A percentile compares a stretch with the other conserved stretches of the same genome.
phyloP scores from a whole-genome alignment of 2,113 vertebrate species.

The Lampris megalopsis region DNA sequence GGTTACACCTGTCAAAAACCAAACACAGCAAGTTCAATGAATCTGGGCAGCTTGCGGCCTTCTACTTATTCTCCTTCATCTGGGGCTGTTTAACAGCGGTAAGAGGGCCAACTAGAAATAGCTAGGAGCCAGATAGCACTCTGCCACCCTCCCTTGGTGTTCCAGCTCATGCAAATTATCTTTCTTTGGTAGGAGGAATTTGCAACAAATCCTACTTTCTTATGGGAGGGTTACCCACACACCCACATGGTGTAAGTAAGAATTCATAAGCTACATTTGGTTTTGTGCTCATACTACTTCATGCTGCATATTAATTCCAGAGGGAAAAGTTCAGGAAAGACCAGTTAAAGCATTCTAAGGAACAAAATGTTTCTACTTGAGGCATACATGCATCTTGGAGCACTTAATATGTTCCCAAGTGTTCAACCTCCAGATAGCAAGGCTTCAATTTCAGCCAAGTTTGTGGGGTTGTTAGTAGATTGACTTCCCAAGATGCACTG shows the following conservation, averaged over 20 bases:
- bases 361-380: not conserved
- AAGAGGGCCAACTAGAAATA: constrained; percentile 34
- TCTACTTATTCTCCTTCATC: constrained; percentile 87
- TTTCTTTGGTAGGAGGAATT: constrained; percentile 83
- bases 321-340: not conserved
- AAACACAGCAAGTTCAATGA: constrained; percentile 92
- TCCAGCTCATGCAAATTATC: constrained; percentile 18
- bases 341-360: too few species aligned
- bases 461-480: not conserved
- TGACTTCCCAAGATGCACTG: not conserved
- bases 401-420: not conserved
- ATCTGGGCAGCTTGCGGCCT: constrained; percentile 86
- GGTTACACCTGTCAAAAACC: constrained; percentile 87
- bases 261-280: not conserved
- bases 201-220: constrained; percentile 82
- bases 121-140: not conserved
- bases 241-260: constrained; percentile 87
- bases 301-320: not conserved
- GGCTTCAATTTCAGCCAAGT: not conserved
- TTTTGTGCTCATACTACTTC: not conserved
- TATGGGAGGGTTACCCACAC: constrained; percentile 88
- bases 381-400: not conserved
- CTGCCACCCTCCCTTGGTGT: not conserved
- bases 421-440: not conserved
- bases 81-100: constrained; percentile 88